These are phyloP conservation scores for Eristalis arbustorum DNA, from an alignment of 2,888 invertebrate species.

Conservation along the genomic window DNA sequence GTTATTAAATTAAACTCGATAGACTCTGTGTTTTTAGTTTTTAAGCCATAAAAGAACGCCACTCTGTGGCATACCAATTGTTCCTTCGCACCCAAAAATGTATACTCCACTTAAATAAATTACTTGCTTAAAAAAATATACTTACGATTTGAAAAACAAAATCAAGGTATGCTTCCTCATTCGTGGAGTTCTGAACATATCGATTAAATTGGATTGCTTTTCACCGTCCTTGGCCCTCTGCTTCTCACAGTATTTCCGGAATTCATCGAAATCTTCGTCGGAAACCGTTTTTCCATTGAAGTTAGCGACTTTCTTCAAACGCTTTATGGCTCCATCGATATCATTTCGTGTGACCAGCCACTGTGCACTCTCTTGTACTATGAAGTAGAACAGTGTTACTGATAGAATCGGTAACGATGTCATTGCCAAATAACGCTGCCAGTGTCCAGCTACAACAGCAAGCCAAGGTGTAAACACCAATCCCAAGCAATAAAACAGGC, in stretches of 20 bases:
- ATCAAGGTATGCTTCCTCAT: conserved; percentile 82
- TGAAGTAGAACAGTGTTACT: conserved; percentile 81
- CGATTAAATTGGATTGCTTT: conserved; percentile 78
- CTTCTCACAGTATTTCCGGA: conserved; percentile 78
- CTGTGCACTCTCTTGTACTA: conserved; percentile 84
- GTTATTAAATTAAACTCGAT: no score
- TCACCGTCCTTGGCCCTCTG: conserved; percentile 77
- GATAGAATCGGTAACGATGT: conserved; percentile 81
- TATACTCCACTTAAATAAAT: background rate
- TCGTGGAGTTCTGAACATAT: conserved; percentile 82
- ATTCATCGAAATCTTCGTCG: conserved; percentile 79
- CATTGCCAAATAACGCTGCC: conserved; percentile 82
- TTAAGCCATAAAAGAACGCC: no score
- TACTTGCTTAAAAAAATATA: conserved; percentile 31
- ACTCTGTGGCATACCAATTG: no score
- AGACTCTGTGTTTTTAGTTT: no score
- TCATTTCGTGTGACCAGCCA: conserved; percentile 83
- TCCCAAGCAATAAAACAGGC: conserved; percentile 83
- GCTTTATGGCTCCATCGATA: conserved; percentile 81
- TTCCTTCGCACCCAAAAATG: no score
- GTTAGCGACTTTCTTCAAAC: conserved; percentile 82
- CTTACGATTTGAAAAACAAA: conserved; percentile 84
- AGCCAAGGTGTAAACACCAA: conserved; percentile 82
- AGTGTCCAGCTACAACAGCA: conserved; percentile 80
- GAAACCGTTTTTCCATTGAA: conserved; percentile 81